A percentile compares a stretch with the other conserved stretches of the same genome.
Conservation (phyloP, 2,797 vertebrate species). For the Myioborus miniatus region DNA sequence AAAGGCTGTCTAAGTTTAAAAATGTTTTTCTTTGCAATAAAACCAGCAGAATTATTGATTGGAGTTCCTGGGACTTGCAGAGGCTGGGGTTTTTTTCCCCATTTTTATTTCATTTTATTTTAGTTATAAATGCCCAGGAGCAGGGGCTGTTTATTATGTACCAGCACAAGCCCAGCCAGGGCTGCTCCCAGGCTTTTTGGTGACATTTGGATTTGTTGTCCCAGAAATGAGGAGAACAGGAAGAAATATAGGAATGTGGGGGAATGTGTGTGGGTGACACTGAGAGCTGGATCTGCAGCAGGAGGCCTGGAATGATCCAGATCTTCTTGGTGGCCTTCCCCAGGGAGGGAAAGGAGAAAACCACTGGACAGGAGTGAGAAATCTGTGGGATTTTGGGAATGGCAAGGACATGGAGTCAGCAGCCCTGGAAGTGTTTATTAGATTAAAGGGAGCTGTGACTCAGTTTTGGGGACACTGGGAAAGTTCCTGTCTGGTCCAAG, state of each 20-base stretch:
- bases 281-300: not conserved
- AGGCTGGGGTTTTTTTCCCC: not conserved
- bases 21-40: not conserved
- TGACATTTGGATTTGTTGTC: not conserved
- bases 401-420: not conserved
- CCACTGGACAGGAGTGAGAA: fast-evolving
- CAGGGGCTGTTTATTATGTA: not conserved
- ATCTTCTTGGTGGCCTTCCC: not conserved
- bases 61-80: not conserved
- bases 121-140: not conserved
- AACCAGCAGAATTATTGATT: not conserved
- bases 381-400: not conserved
- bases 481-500: not conserved
- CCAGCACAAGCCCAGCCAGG: fast-evolving
- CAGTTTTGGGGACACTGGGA: not conserved
- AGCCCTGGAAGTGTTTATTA: not conserved
- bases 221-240: not conserved
- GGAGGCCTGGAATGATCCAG: not conserved
- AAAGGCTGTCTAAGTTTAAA: not conserved
- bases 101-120: not conserved
- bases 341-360: not conserved
- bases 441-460: not conserved
- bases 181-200: not conserved
- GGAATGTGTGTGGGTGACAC: not conserved
- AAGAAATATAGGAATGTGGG: not conserved